Percentiles rank a stretch among this genome's conserved stretches.
Conservation (phyloP, 2,888 invertebrate genomes). For the Rhopalosiphum nymphaeae region DNA sequence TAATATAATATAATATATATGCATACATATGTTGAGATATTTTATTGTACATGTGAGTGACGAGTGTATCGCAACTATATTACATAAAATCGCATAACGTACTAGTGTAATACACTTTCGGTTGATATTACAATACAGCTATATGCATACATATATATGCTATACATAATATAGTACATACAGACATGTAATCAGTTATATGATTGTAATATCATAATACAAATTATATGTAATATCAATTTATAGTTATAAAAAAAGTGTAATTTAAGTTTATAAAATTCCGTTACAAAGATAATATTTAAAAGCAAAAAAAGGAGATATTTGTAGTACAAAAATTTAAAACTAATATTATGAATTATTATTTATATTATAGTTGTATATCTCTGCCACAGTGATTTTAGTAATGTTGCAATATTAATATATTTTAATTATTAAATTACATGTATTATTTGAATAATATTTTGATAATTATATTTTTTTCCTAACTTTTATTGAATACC, state of each 20-base stretch:
- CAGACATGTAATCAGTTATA: neutral
- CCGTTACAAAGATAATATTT: neutral
- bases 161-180: neutral
- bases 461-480: neutral
- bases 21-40: neutral
- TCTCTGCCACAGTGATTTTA: neutral
- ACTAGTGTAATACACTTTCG: too few relatives aligned
- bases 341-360: neutral
- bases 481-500: neutral
- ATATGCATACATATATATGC: neutral
- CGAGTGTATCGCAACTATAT: neutral
- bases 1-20: too few relatives aligned
- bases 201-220: neutral
- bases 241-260: neutral
- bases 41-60: neutral
- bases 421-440: neutral
- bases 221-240: neutral
- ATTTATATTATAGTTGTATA: neutral
- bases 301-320: neutral
- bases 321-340: neutral
- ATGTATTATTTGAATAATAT: neutral
- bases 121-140: neutral
- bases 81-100: neutral
- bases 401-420: neutral
- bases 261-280: neutral